A percentile compares a stretch with the other conserved stretches of the same genome.
phyloP scores from a whole-genome alignment of 2,888 invertebrate genomes.

The Dryococelus australis region DNA sequence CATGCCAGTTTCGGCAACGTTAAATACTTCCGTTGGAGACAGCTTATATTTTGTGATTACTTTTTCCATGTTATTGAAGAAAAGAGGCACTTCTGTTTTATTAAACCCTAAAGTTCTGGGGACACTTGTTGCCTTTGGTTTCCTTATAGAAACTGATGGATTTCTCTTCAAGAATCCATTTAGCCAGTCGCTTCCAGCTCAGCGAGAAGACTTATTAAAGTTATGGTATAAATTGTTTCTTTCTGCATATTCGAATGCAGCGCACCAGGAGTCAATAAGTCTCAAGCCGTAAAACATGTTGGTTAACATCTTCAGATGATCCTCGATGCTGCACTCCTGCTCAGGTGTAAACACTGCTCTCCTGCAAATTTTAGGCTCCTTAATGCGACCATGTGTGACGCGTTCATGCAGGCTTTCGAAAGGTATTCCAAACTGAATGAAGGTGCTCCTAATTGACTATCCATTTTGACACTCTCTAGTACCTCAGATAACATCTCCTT shows the following conservation, averaged over 20 bases:
- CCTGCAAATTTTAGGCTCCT: no score
- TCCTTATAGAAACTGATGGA: background rate
- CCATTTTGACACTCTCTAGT: no score
- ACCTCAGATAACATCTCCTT: no score
- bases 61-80: background rate
- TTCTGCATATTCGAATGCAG: slow-evolving; percentile 2
- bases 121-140: background rate
- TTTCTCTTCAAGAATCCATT: background rate
- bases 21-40: background rate
- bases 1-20: slow-evolving; percentile 57
- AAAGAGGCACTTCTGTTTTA: background rate
- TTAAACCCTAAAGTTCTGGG: background rate
- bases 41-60: background rate
- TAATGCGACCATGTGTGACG: no score
- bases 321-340: no score
- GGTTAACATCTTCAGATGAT: no score
- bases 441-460: no score
- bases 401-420: no score
- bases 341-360: no score
- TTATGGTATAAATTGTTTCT: background rate
- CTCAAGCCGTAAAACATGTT: slow-evolving; percentile 3
- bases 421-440: no score
- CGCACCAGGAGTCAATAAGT: background rate
- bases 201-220: background rate
- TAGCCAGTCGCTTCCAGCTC: background rate